These are phyloP conservation scores for Chionomys nivalis DNA, from an alignment of 2,113 vertebrate species.

Conservation along the genomic window DNA sequence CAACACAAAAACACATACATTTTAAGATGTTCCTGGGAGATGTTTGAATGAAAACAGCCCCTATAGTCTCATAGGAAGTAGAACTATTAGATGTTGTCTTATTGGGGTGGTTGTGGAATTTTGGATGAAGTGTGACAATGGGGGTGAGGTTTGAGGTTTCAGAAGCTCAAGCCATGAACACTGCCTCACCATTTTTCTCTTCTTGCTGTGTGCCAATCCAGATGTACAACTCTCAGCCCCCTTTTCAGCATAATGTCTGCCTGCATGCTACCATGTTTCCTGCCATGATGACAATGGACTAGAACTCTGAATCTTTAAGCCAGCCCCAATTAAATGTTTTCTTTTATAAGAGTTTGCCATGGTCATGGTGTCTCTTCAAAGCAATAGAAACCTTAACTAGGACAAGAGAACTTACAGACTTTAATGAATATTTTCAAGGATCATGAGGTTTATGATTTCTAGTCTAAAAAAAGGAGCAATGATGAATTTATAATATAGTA, in stretches of 20 bases:
- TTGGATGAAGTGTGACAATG: background rate
- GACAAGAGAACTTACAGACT: background rate
- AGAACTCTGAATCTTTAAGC: background rate
- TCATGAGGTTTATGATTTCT: background rate
- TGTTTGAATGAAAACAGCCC: background rate
- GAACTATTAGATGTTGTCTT: background rate
- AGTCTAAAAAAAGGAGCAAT: background rate
- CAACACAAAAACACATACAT: background rate
- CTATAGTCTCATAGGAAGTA: background rate
- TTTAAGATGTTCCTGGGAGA: background rate
- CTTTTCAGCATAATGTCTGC: background rate
- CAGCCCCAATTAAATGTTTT: background rate
- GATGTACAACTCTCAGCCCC: background rate
- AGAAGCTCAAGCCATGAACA: background rate
- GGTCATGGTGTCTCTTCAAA: background rate
- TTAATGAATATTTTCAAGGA: conserved; percentile 40
- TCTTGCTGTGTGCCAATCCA: background rate
- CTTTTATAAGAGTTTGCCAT: background rate
- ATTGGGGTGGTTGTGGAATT: background rate
- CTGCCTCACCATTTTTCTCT: too few relatives aligned
- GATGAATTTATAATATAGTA: conserved; percentile 28
- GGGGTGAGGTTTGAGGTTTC: background rate
- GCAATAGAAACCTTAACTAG: background rate
- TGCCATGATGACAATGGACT: background rate
- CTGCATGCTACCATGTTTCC: background rate